Evolutionary conservation across 2,113 vertebrate genomes (phyloP).

Genomic region (Microcebus tavaratra): DNA sequence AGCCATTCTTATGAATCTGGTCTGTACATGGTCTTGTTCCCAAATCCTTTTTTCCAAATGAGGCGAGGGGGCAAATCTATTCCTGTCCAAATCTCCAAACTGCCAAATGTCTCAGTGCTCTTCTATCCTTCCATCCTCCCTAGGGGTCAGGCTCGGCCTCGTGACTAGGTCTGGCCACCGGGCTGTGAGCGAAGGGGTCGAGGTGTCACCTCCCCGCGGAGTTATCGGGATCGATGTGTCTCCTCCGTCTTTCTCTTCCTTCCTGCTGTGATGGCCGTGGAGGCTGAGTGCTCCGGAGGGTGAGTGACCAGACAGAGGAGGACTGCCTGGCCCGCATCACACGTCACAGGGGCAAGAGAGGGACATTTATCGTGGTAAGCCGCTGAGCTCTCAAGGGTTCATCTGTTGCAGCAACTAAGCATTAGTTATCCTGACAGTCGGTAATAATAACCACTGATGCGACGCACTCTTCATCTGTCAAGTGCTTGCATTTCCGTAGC

Average conservation of each 20-base stretch:
- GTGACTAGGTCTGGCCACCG: background rate
- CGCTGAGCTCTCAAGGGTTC: background rate
- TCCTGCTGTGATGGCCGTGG: background rate
- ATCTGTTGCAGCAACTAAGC: background rate
- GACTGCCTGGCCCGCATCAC: background rate
- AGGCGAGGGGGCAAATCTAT: background rate
- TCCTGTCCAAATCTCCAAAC: background rate
- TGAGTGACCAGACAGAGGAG: background rate
- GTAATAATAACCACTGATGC: background rate
- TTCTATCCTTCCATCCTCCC: background rate
- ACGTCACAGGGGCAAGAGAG: background rate
- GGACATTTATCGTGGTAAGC: background rate
- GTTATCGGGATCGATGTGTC: background rate
- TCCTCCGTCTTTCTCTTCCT: background rate
- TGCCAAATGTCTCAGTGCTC: background rate
- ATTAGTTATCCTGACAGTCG: background rate
- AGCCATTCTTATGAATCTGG: background rate
- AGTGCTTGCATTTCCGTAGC: background rate
- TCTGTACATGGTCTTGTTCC: background rate
- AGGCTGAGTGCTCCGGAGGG: background rate
- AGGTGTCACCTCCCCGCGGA: background rate
- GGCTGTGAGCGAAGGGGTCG: background rate
- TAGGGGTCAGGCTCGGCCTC: background rate
- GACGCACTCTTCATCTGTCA: background rate
- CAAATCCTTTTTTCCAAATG: background rate